These are phyloP conservation scores for Sprattus sprattus DNA, from an alignment of 2,113 vertebrate genomes.

Conservation along the genomic window DNA sequence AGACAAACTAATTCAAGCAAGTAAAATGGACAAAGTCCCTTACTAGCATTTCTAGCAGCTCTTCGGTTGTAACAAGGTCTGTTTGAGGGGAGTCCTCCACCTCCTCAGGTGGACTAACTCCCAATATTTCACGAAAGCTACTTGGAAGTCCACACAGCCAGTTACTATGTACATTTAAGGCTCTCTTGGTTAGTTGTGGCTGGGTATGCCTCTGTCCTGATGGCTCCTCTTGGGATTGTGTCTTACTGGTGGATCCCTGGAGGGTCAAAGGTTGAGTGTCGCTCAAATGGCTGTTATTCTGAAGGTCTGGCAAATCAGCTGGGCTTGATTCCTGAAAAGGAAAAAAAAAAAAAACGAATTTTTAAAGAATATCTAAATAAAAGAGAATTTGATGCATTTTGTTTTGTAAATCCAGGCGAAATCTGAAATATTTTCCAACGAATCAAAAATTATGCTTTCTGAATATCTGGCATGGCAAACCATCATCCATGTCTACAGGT, in stretches of 20 bases:
- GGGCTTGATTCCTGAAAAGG: background rate
- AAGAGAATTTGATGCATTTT: too few relatives aligned
- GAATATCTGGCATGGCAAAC: too few relatives aligned
- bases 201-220: background rate
- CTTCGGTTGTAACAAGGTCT: background rate
- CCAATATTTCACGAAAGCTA: background rate
- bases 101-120: background rate
- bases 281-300: background rate
- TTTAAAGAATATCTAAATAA: too few relatives aligned
- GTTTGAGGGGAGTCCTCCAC: background rate
- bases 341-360: too few relatives aligned
- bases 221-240: background rate
- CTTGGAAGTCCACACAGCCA: background rate
- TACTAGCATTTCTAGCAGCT: too few relatives aligned
- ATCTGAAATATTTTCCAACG: too few relatives aligned
- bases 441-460: too few relatives aligned
- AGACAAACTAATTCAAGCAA: too few relatives aligned
- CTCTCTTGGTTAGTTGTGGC: background rate
- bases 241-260: background rate
- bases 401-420: too few relatives aligned
- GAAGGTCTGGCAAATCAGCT: background rate
- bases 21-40: too few relatives aligned
- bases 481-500: too few relatives aligned
- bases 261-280: background rate
- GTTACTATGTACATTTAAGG: background rate